Evolutionary conservation across 2,113 vertebrate genomes (phyloP), one percentile per base, ranked within the genome.

Genomic region (Chaetops frenatus): DNA sequence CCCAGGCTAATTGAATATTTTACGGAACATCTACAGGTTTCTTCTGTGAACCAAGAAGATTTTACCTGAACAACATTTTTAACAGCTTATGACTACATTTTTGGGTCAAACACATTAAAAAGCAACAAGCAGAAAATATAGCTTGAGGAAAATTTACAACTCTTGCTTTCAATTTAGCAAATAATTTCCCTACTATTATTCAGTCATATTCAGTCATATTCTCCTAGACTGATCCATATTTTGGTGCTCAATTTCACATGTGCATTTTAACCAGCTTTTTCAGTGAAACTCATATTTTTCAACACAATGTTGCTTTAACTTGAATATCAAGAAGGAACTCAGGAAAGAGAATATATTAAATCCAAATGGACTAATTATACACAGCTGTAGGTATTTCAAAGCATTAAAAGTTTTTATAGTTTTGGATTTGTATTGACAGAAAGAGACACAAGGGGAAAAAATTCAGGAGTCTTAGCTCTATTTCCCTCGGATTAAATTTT

Each of bases 371-470:
- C 47, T 78, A 93, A 94, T 94, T 90, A 51, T 33, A 70, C 10
- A 51, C 42, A 93, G 58, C 29, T 86, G 90, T 73, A 90, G 54
- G 79, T 94, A 60, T 92, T 97, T 95, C 93, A 96, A 81, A 92
- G 54, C 65, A 79, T 83, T 94, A 89, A 78, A 78, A 88, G 42
- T 15, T 96, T 96, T 95, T 66, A 48, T 57, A 69, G 20, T 50
- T 28, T 6, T 93, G 65, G 31, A 79, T 90, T 84, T 80, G 33
- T 88, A 91, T 79, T 94, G 94, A 82, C 85, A 85, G 84, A 94
- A 92, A 93, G 48, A 78, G 56, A 86, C 56, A 95, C 57, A 81
- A 87, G 58, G 3, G 23, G 33, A 44, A 90, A 94, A 90, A 88
- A 61, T 3, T 40, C 51, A 91, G 74, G 82, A 48, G 36, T 42